These are phyloP conservation scores for Ptychoptera albimana DNA, from an alignment of 2,888 invertebrate species.

Conservation along the genomic window DNA sequence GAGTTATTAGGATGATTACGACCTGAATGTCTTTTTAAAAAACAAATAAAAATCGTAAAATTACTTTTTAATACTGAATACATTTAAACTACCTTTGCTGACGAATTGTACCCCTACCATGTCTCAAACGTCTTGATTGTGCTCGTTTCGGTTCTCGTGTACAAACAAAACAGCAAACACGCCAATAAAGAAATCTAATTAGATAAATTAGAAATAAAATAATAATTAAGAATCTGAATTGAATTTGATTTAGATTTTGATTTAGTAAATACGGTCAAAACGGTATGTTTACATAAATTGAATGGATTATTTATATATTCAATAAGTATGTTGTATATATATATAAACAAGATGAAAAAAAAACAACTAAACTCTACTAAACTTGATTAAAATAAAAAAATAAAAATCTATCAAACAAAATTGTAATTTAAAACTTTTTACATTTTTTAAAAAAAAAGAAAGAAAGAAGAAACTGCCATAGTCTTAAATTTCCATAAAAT, in stretches of 20 bases:
- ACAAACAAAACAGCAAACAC: slow-evolving; percentile 80
- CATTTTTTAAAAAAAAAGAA: background rate
- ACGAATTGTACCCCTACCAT: slow-evolving; percentile 27
- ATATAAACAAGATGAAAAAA: too few species aligned
- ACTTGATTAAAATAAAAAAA: too few species aligned
- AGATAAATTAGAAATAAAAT: background rate
- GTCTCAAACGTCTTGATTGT: slow-evolving; percentile 29
- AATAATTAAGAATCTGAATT: background rate
- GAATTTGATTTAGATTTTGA: background rate
- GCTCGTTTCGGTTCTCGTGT: slow-evolving; percentile 53
- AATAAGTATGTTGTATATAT: too few species aligned
- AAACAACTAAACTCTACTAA: too few species aligned
- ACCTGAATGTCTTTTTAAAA: background rate
- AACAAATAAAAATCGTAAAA: too few species aligned
- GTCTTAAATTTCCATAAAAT: too few species aligned
- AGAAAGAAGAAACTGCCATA: too few species aligned
- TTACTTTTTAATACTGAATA: too few species aligned
- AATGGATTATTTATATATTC: too few species aligned
- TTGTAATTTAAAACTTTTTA: too few species aligned
- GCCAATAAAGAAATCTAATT: slow-evolving; percentile 75
- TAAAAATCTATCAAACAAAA: too few species aligned
- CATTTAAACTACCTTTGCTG: slow-evolving; percentile 11
- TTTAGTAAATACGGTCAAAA: background rate
- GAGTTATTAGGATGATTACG: slow-evolving; percentile 33
- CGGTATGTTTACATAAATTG: too few species aligned